Evolutionary conservation across 2,888 invertebrate species (phyloP), one percentile per base, ranked within the genome.

Genomic region (Hypomecis punctinalis): DNA sequence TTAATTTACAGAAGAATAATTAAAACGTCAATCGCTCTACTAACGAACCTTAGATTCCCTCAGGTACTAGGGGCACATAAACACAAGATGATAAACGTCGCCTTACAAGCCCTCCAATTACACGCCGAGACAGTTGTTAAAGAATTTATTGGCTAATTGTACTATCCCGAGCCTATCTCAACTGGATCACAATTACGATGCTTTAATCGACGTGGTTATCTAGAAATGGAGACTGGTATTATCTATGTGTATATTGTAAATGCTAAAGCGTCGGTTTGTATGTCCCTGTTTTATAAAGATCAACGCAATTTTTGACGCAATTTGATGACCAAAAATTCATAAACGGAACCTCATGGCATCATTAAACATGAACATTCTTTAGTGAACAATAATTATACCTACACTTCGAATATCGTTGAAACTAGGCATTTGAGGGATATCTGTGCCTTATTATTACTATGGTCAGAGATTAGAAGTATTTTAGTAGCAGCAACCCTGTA

Each of bases 111-210:
- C 54, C 45, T 70, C 35, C 70, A 76, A 76, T 76, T 73, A 76
- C 68, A 53, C 55, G 63, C 66, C 39, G 49, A 60, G 64, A 56
- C 64, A 33, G 67, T 61, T 71, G 66, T 68, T 66, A 67, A 67
- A 62, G 63, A 75, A 69, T 73, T 76, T 78, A 79, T 75, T 71
- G 66, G 71, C 61, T 64, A 73, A 64, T 72, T 66, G 63, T 57
- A 57, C 36, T 67, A 58, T 66, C 65, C 49, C 51, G 51, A 52
- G 49, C 64, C 64, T 64, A 68, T 71, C 69, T 56, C 61, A 63
- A 66, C 61, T 55, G 58, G 71, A 68, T 55, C 67, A 66, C 68
- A 69, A 72, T 69, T 70, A 72, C 68, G 67, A 59, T 52, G 58
- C 62, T 63, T 71, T 66, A 69, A 69, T 69, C 61, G 71, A 53